Percentiles rank a stretch among this genome's conserved stretches.
Evolutionary conservation across 2,797 vertebrate genomes (phyloP).

Genomic region (Urosaurus nigricauda): DNA sequence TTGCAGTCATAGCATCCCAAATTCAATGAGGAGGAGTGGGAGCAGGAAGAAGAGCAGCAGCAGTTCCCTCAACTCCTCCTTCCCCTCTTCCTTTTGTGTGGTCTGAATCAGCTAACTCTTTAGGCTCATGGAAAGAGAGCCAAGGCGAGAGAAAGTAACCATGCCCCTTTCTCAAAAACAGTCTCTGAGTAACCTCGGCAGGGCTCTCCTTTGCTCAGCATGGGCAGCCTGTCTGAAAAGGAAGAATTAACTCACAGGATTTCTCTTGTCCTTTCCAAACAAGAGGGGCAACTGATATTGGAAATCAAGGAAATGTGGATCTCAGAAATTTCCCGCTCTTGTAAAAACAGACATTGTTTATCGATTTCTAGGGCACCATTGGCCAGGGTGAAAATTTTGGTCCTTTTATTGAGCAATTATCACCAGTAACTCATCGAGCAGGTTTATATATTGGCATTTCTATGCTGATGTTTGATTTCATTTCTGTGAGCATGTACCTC

Average conservation of each 20-base stretch:
- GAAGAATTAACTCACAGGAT: not conserved
- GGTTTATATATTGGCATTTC: not conserved
- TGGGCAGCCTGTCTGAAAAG: not conserved
- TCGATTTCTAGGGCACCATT: not conserved
- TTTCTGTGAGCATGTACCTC: too few species aligned
- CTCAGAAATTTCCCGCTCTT: not conserved
- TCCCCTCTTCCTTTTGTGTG: not conserved
- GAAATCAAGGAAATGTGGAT: not conserved
- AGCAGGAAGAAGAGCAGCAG: not conserved
- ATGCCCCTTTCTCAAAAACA: not conserved
- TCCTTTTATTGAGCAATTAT: not conserved
- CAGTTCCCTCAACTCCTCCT: too few species aligned
- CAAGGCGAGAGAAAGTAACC: not conserved
- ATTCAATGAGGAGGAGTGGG: not conserved
- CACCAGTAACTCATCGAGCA: not conserved
- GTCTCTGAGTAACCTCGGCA: not conserved
- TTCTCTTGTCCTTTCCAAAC: not conserved
- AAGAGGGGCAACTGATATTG: not conserved
- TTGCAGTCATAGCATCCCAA: not conserved
- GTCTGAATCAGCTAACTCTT: too few species aligned
- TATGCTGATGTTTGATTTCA: not conserved
- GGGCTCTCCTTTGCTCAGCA: not conserved
- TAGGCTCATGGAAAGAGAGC: not conserved
- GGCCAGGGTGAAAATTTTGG: not conserved
- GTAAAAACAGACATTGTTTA: not conserved